Evolutionary conservation across 2,113 vertebrate species (phyloP), one percentile per base, ranked within the genome.

Genomic region (Halcyon malimbica): DNA sequence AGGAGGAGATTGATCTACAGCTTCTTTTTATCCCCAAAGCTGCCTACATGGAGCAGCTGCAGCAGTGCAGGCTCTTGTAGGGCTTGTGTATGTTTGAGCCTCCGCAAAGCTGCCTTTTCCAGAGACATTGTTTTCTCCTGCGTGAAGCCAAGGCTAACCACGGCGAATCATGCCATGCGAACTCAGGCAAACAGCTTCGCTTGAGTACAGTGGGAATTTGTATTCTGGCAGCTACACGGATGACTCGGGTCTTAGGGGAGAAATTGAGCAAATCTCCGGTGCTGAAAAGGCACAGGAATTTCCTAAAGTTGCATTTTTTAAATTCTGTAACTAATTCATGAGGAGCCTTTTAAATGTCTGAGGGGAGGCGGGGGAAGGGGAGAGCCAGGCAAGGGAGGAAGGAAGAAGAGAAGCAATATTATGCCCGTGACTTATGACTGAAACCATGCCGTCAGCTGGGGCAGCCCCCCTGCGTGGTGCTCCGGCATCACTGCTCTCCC

Each of bases 281-380:
- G 80, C 96, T 96, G 92, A 96, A 88, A 90, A 87, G 37, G 85
- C 71, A 67, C 24, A 64, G 42, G 60, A 85, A 92, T 90, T 78
- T 92, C 76, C 68, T 84, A 51, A 64, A 95, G 69, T 41, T 90
- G 60, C 80, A 44, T 46, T 75, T 96, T 94, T 73, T 51, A 5
- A 89, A 82, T 93, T 81, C 57, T 90, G 69, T 79, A 89, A 78
- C 69, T 76, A 87, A 82, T 64, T 64, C 16, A 78, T 1, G 2
- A 89, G 57, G 62, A 91, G 50, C 51, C 50, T 92, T 79, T 57
- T 11, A 89, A 87, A 93, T 39, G 57, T 60, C 54, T 50, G 50
- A 65, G 39, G 67, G 35, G 42, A 71, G 54, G 28, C 0, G 2
- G 25, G 37, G 28, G 28, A 56, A 77, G 25, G 48, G 31, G 29